A percentile compares a stretch with the other conserved stretches of the same genome.
Evolutionary conservation across 2,113 vertebrate species (phyloP).

Genomic region (Isichthys henryi): DNA sequence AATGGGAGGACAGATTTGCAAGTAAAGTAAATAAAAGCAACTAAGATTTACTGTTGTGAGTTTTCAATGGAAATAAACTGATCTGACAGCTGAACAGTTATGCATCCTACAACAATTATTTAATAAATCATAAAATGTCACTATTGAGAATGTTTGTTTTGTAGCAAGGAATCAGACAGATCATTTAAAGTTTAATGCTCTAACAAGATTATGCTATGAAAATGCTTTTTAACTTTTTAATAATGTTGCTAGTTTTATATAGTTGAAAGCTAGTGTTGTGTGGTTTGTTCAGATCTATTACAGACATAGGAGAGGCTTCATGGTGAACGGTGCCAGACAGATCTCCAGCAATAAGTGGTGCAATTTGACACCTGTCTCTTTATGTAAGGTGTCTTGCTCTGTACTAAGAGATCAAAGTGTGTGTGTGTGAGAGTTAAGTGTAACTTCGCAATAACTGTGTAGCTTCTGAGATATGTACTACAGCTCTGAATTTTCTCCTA

Average conservation of each 20-base stretch:
- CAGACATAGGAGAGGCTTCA: slow-evolving; percentile 65
- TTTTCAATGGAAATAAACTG: neutral
- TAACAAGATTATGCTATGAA: neutral
- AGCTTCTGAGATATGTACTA: neutral
- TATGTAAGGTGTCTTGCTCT: slow-evolving; percentile 91
- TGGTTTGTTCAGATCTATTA: slow-evolving; percentile 60
- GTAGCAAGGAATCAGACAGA: neutral
- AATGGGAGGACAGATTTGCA: neutral
- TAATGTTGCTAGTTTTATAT: neutral
- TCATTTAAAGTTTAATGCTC: neutral
- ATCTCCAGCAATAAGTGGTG: slow-evolving; percentile 82
- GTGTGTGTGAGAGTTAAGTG: slow-evolving; percentile 32
- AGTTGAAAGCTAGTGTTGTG: slow-evolving; percentile 32
- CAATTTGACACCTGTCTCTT: slow-evolving; percentile 77
- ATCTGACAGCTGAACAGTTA: neutral
- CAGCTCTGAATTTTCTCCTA: neutral
- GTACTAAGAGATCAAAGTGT: slow-evolving; percentile 85
- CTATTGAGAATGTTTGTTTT: neutral
- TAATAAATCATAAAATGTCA: neutral
- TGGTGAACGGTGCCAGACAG: slow-evolving; percentile 69
- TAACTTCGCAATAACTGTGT: neutral
- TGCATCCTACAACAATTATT: neutral
- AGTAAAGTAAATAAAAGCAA: neutral
- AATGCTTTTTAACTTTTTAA: neutral
- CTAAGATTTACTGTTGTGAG: neutral